Conservation (phyloP, 2,888 invertebrate genomes). For the Cyaniris semiargus region DNA sequence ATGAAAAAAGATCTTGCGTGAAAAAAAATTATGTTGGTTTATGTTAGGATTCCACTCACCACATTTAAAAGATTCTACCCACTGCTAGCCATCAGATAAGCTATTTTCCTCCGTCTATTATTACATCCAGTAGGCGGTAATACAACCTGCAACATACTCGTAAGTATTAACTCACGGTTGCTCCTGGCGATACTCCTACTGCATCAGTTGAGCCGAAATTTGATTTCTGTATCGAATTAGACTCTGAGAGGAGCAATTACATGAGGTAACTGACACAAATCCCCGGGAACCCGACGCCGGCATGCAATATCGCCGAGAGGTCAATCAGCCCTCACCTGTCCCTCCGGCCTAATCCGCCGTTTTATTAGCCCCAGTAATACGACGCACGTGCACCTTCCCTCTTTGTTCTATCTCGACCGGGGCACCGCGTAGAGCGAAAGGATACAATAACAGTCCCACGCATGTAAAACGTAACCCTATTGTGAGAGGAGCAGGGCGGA, state of each 20-base stretch:
- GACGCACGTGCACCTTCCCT: slow-evolving; percentile 67
- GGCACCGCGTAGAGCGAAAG: slow-evolving; percentile 48
- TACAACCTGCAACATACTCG: not conserved
- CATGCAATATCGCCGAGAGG: slow-evolving; percentile 60
- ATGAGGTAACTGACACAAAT: slow-evolving; percentile 55
- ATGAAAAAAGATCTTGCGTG: too few relatives aligned
- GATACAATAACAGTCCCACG: slow-evolving; percentile 39
- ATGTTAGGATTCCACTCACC: too few relatives aligned
- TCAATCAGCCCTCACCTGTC: slow-evolving; percentile 77
- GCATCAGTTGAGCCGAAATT: slow-evolving; percentile 1
- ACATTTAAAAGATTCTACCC: too few relatives aligned
- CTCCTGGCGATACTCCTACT: not conserved
- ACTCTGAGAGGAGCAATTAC: slow-evolving; percentile 44
- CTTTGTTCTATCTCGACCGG: slow-evolving; percentile 66
- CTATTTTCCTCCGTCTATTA: too few relatives aligned
- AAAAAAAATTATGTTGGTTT: too few relatives aligned
- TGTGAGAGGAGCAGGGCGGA: slow-evolving; percentile 16
- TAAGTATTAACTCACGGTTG: not conserved
- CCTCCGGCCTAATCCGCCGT: slow-evolving; percentile 66
- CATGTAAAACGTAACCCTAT: slow-evolving; percentile 45
- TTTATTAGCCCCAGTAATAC: slow-evolving; percentile 74
- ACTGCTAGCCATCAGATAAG: too few relatives aligned
- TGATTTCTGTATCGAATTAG: slow-evolving; percentile 19
- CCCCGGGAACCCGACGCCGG: slow-evolving; percentile 54
- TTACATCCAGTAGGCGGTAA: not conserved